These are phyloP conservation scores for Agrochola lychnidis DNA, from an alignment of 2,888 invertebrate species.

Conservation along the genomic window DNA sequence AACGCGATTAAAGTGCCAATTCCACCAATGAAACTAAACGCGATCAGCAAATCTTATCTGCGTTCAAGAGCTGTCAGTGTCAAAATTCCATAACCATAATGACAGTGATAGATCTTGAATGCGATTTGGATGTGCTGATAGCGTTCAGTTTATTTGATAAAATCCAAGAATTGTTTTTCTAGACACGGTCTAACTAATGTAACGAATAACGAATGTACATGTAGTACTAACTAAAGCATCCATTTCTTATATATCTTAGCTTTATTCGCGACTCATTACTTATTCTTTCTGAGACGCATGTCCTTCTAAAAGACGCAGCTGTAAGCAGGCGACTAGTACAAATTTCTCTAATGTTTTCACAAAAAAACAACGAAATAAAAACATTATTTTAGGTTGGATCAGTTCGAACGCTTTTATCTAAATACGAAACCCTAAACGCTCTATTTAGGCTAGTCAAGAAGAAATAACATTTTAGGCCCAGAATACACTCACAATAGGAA, in stretches of 20 bases:
- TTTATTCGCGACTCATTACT: constrained; percentile 46
- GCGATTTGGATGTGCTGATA: too few species aligned
- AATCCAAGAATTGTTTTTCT: neutral
- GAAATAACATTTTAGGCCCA: constrained; percentile 41
- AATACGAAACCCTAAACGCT: constrained; percentile 49
- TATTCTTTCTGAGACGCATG: constrained; percentile 34
- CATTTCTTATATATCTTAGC: constrained; percentile 25
- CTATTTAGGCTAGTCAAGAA: constrained; percentile 29
- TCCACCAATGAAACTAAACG: too few species aligned
- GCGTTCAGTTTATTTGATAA: too few species aligned
- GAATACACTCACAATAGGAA: constrained; percentile 42
- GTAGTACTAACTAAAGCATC: constrained; percentile 6
- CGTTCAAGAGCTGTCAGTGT: too few species aligned
- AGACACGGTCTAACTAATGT: neutral
- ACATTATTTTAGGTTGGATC: constrained; percentile 38
- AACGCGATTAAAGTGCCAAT: neutral
- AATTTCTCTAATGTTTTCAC: constrained; percentile 40
- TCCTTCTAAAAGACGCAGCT: constrained; percentile 37
- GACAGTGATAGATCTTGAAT: too few species aligned
- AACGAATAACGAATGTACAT: neutral
- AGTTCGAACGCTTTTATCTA: constrained; percentile 57
- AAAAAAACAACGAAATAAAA: constrained; percentile 35
- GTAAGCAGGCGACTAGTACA: constrained; percentile 25
- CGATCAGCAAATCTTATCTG: too few species aligned
- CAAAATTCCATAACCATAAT: too few species aligned